A percentile compares a stretch with the other conserved stretches of the same genome.
Evolutionary conservation across 2,888 invertebrate species (phyloP).

Genomic region (Xestia ashworthii): DNA sequence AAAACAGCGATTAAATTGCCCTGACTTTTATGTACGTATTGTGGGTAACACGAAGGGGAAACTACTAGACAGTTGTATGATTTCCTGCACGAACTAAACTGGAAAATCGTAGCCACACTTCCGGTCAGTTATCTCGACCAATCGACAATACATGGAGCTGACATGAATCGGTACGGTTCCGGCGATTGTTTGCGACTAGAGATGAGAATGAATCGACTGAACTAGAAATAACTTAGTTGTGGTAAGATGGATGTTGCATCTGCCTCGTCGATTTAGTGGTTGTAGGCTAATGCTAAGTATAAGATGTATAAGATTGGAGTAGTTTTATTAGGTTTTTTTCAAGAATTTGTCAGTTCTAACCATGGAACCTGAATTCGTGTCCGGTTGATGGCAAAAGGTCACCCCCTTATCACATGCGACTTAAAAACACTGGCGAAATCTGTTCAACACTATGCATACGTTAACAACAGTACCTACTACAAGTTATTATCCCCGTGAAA

Average conservation of each 20-base stretch:
- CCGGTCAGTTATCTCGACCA: constrained; percentile 45
- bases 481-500: neutral
- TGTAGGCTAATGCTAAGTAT: neutral
- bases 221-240: neutral
- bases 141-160: constrained; percentile 24
- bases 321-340: neutral
- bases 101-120: constrained; percentile 51
- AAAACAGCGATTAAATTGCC: constrained; percentile 15
- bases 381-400: neutral
- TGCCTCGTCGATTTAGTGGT: neutral
- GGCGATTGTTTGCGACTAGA: neutral
- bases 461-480: neutral
- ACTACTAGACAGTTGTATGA: constrained; percentile 46
- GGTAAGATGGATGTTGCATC: neutral
- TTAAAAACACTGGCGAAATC: neutral
- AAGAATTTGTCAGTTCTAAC: neutral
- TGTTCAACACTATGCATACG: neutral
- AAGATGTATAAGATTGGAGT: neutral
- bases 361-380: neutral
- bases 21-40: constrained; percentile 20
- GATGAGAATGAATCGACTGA: neutral
- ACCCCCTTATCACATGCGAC: neutral
- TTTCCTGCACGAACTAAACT: constrained; percentile 67
- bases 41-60: constrained; percentile 37
- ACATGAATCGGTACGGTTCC: constrained; percentile 6